Percentiles rank a stretch among this genome's conserved stretches.
Evolutionary conservation across 1,140 invertebrate species (phyloP).

Genomic region (Trialeurodes vaporariorum): DNA sequence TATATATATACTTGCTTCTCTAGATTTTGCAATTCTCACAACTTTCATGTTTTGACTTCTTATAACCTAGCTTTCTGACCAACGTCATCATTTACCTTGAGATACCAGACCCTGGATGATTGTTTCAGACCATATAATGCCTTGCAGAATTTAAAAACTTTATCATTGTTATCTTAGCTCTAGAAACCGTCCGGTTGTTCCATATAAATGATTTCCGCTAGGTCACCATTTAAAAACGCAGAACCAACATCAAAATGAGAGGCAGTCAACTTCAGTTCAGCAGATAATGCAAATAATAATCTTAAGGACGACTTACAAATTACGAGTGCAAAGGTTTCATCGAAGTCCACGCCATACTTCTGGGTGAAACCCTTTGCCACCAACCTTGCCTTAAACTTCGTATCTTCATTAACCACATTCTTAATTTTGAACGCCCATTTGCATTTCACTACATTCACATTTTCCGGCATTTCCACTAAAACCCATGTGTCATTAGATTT

Average conservation of each 20-base stretch:
- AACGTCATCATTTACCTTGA: neutral
- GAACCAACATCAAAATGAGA: conserved; percentile 34
- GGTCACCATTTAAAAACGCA: conserved; percentile 35
- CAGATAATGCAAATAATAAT: conserved; percentile 31
- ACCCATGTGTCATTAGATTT: no score
- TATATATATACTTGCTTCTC: no score
- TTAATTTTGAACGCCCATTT: no score
- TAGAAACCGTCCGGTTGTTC: neutral
- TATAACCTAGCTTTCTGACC: no score
- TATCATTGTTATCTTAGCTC: neutral
- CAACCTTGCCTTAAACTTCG: neutral
- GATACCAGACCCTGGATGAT: neutral
- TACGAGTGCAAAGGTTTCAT: conserved; percentile 33
- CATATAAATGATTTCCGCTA: neutral
- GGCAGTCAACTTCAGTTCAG: conserved; percentile 27
- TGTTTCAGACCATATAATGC: no score
- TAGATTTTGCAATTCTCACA: no score
- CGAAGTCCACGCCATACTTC: conserved; percentile 28
- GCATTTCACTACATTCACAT: no score
- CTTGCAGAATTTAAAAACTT: conserved; percentile 18
- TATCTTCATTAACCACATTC: no score
- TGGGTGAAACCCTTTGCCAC: neutral
- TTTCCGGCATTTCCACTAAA: no score
- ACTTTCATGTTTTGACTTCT: no score
- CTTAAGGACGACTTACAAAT: conserved; percentile 29